phyloP scores from a whole-genome alignment of 2,113 vertebrate species.

The Hiodon tergisus region DNA sequence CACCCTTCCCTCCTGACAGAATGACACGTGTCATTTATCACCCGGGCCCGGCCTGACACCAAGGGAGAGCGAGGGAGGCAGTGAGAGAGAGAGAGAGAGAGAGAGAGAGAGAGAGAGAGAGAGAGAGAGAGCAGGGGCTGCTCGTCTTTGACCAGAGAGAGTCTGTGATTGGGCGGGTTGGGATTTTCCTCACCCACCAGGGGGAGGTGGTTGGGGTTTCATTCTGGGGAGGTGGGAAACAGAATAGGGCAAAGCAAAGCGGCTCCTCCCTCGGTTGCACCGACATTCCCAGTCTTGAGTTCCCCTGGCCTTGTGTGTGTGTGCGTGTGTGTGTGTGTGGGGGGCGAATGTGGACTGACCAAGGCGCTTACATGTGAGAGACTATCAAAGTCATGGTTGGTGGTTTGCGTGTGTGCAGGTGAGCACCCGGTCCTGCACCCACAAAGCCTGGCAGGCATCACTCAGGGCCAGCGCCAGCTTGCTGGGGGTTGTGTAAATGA shows the following conservation, averaged over 20 bases:
- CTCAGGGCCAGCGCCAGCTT: constrained; percentile 62
- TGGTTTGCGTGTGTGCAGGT: constrained; percentile 31
- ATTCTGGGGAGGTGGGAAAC: too few species aligned
- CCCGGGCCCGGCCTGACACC: constrained; percentile 75
- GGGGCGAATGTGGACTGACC: neutral
- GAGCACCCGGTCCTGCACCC: neutral
- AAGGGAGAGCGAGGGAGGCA: constrained; percentile 26
- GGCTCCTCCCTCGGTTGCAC: too few species aligned
- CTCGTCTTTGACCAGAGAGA: neutral
- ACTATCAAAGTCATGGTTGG: neutral
- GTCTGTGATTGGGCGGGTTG: too few species aligned
- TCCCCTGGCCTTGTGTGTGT: neutral
- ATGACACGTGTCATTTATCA: constrained; percentile 99
- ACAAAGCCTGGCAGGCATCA: constrained; percentile 68
- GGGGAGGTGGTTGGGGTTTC: too few species aligned
- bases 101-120: constrained; percentile 43
- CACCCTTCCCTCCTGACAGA: constrained; percentile 94
- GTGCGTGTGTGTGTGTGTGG: constrained; percentile 21
- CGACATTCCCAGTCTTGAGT: too few species aligned
- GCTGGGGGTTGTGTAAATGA: constrained; percentile 76
- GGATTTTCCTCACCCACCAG: too few species aligned
- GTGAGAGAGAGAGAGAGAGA: constrained; percentile 15
- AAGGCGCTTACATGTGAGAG: neutral
- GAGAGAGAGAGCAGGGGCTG: constrained; percentile 19
- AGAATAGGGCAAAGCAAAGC: too few species aligned